These are phyloP conservation scores for Pantherophis vulpinus DNA, from an alignment of 2,797 vertebrate species.

Conservation along the genomic window DNA sequence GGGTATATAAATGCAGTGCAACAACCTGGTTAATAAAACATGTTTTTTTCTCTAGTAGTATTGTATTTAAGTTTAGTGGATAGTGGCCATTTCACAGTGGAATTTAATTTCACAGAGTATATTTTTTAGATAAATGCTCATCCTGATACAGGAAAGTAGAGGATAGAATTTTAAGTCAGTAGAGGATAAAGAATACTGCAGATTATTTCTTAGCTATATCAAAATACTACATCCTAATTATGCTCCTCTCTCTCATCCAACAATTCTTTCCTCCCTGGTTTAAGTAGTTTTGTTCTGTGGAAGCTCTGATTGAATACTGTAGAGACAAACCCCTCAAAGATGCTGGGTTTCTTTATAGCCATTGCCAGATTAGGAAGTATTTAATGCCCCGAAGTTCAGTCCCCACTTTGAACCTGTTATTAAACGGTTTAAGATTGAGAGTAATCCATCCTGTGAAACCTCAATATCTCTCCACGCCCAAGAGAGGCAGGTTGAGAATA, in stretches of 20 bases:
- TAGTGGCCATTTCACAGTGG: conserved; percentile 5
- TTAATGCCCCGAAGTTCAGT: neutral
- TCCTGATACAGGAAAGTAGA: neutral
- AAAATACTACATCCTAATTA: neutral
- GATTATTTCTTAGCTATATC: neutral
- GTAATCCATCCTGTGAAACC: neutral
- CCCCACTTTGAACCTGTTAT: neutral
- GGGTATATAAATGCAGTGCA: conserved; percentile 74
- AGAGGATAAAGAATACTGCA: neutral
- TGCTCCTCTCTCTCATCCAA: neutral
- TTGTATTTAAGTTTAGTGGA: conserved; percentile 52
- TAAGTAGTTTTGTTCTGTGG: neutral
- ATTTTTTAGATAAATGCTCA: neutral
- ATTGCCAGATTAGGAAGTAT: neutral
- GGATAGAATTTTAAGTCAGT: neutral
- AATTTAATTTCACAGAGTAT: conserved; percentile 16
- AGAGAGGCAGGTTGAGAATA: neutral
- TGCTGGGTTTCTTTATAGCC: neutral
- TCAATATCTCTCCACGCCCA: neutral
- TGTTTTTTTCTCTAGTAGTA: conserved; percentile 71
- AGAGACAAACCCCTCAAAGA: neutral
- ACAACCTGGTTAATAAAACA: conserved; percentile 77
- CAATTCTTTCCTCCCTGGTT: neutral
- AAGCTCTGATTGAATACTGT: neutral
- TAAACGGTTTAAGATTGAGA: neutral